A percentile compares a stretch with the other conserved stretches of the same genome.
Conservation (phyloP, 2,888 invertebrate species). For the Ellobium chinense region DNA sequence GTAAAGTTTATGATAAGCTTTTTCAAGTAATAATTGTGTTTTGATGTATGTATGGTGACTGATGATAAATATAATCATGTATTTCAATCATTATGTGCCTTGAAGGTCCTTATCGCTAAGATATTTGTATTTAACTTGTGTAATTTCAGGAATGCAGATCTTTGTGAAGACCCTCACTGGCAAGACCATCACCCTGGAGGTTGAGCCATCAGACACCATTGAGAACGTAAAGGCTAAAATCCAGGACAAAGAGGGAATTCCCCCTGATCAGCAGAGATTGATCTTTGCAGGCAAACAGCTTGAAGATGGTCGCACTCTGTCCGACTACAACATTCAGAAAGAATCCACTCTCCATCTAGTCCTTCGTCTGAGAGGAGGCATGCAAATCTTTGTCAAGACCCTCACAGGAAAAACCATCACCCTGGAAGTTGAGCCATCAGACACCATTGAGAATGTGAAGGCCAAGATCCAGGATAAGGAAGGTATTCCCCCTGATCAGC, state of each 20-base stretch:
- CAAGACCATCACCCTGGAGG: constrained; percentile 32
- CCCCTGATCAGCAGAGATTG: constrained; percentile 30
- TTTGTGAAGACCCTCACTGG: constrained; percentile 29
- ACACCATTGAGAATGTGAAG: constrained; percentile 46
- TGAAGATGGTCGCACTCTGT: constrained; percentile 36
- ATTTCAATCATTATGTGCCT: too few species aligned
- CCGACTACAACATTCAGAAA: constrained; percentile 83
- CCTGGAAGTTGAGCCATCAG: constrained; percentile 75
- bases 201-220: constrained; percentile 45
- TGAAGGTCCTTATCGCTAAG: too few species aligned
- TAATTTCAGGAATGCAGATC: constrained; percentile 85
- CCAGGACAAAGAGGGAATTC: constrained; percentile 36
- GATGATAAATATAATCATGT: too few species aligned
- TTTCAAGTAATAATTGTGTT: too few species aligned
- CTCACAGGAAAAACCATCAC: constrained; percentile 57
- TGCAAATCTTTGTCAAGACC: constrained; percentile 82
- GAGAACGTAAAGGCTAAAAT: constrained; percentile 46
- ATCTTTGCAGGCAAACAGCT: constrained; percentile 39
- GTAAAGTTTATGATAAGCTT: too few species aligned
- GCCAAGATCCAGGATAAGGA: constrained; percentile 46
- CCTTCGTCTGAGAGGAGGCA: constrained; percentile 80
- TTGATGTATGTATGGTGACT: too few species aligned
- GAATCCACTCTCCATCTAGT: constrained; percentile 93
- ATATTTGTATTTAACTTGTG: too few species aligned
- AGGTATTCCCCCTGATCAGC: constrained; percentile 84